Base-by-base conservation (phyloP, 2,113 vertebrate genomes). In the Nothoprocta pentlandii region DNA sequence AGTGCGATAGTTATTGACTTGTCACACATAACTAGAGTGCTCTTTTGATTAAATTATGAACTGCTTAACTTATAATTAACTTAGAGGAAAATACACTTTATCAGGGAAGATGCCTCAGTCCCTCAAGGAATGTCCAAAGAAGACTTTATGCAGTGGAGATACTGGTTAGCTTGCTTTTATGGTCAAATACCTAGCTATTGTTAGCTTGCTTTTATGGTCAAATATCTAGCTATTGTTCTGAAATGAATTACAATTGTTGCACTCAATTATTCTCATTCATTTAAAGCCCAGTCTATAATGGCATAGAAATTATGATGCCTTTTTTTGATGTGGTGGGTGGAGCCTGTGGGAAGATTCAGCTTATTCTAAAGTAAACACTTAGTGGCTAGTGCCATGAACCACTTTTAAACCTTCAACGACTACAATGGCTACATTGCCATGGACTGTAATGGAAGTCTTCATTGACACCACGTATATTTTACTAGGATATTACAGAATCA, bases 91-190 rank as follows among this genome's bases (percentile, higher is more conserved):
- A 80, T 36, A 68, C 34, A 58, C 39, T 95, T 93, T 54, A 78
- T 47, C 70, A 71, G 67, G 49, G 73, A 80, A 85, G 59, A 47
- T 64, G 58, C 56, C 75, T 73, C 47, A 58, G 92, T 61, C 63
- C 61, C 70, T 73, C 47, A 58, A 91, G 87, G 81, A 87, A 64
- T 85, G 82, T 16, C n/a, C 85, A 94, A 82, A 76, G 59, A 82
- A 91, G 78, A 21, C 39, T 68, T 80, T 91, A 34, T 54, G n/a
- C 17, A 87, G 8, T 17, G 25, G 66, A 78, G 41, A 53, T 23
- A 71, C 39, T 8, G 3, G 42, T 44, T 44, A 44, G 8, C 42
- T 44, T 44, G 42, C 53, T 42, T 82, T 67, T 62, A 56, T 14
- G 59, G 53, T 75, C 88, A 85, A 59, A 75, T 56, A 34, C 28